Percentiles rank a stretch among this genome's conserved stretches.
These are phyloP conservation scores for Oxyura jamaicensis DNA, from an alignment of 2,113 vertebrate genomes.

Conservation along the genomic window DNA sequence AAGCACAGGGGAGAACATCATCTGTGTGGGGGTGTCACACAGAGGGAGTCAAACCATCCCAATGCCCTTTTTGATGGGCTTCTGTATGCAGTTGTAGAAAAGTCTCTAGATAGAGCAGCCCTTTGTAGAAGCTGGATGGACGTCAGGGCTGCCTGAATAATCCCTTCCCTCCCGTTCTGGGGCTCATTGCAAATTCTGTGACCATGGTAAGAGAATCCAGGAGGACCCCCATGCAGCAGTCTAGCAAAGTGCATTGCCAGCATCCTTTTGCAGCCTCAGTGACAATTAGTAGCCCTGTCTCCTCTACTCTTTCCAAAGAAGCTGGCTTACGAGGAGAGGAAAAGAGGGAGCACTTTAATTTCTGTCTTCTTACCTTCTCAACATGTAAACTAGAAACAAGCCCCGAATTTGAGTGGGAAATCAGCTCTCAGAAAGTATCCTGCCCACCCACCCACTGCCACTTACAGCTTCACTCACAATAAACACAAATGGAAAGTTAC, in stretches of 20 bases:
- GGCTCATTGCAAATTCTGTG: background rate
- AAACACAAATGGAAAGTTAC: background rate
- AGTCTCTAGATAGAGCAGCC: background rate
- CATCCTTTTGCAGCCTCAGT: background rate
- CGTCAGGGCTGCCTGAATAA: background rate
- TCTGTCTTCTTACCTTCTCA: background rate
- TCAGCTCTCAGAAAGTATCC: background rate
- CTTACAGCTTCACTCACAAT: background rate
- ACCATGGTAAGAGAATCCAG: background rate
- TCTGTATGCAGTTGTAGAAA: background rate
- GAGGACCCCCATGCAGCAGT: background rate
- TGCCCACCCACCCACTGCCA: background rate
- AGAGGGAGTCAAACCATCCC: background rate
- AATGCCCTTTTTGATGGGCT: background rate
- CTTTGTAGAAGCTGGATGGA: background rate
- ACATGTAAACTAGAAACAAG: background rate
- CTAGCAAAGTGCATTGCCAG: background rate
- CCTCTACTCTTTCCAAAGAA: background rate
- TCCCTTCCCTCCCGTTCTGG: background rate
- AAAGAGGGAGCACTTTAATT: background rate
- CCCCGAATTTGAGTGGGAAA: background rate
- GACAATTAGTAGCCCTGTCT: background rate
- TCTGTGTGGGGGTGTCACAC: rapidly evolving
- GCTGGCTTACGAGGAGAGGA: background rate
- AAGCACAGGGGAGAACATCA: background rate